These are phyloP conservation scores for Dicaeum eximium DNA, from an alignment of 2,113 vertebrate genomes.

Conservation along the genomic window DNA sequence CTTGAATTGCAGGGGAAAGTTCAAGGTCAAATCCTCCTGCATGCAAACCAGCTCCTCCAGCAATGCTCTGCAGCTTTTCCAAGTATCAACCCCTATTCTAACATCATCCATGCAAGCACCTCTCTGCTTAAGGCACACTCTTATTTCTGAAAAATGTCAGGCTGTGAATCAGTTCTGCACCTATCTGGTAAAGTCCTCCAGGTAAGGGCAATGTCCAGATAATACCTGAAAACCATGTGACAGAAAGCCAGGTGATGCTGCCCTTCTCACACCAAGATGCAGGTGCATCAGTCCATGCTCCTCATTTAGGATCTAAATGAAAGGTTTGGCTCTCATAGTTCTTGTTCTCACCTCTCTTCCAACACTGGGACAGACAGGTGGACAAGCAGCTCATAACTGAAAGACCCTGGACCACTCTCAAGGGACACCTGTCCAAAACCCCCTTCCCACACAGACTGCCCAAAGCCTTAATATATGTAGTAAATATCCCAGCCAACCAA, in stretches of 20 bases:
- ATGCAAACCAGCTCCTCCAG: neutral
- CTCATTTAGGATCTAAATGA: neutral
- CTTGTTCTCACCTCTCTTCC: neutral
- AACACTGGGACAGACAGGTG: neutral
- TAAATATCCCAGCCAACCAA: neutral
- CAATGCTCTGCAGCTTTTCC: neutral
- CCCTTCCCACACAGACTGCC: neutral
- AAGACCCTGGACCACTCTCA: neutral
- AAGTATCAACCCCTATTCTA: neutral
- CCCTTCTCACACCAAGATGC: neutral
- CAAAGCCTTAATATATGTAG: neutral
- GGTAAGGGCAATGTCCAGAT: neutral
- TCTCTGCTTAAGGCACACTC: neutral
- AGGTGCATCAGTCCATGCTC: neutral
- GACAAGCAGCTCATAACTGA: neutral
- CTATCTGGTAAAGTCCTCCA: neutral
- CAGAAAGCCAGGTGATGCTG: neutral
- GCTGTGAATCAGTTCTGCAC: neutral
- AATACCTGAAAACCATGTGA: neutral
- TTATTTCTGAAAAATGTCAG: neutral
- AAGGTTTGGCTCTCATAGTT: neutral
- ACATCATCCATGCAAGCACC: neutral
- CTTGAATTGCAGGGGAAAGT: constrained; percentile 34
- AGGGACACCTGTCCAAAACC: neutral
- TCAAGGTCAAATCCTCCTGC: constrained; percentile 10